Base-by-base conservation (phyloP, 2,888 invertebrate species). In the Pantelozetes paolii region DNA sequence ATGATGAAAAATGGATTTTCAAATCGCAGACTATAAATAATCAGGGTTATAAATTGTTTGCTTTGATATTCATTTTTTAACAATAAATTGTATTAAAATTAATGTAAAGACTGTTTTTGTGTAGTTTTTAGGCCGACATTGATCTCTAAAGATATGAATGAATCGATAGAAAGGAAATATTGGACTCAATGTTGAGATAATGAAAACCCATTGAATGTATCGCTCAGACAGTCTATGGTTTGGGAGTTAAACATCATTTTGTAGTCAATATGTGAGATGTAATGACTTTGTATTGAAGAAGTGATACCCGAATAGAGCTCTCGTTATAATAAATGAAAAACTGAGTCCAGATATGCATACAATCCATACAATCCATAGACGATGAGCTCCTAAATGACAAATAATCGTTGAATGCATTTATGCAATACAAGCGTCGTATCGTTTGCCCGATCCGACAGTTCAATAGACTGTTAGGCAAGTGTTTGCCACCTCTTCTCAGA, bases 271-370 rank as follows among this genome's bases (percentile, higher is more conserved):
- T 67, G 67, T 67, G 67, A 40, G 67, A 18, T 67, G 67, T 40
- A 40, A 67, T 67, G 67, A 67, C 67, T 42, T 67, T 67, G 20
- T 40, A 23, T 67, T 9, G 11, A 11, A 40, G 40, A 67, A 67
- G 67, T n/a, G 26, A 67, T 67, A 67, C 40, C 40, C 20, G 23
- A 67, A 40, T 64, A 23, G 15, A 67, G 59, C 11, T 6, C 67
- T 67, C 67, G 67, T 67, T 67, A 67, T 67, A 67, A 67, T 67
- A 67, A 67, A 67, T 67, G 67, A 67, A 67, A 64, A 67, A 67
- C 40, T 67, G 18, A 42, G 67, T 42, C 36, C 67, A 67, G 67
- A 67, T 67, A 67, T 67, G 32, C 59, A 62, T 62, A 42, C 20
- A 42, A 67, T 42, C 59, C 59, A 62, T 62, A 42, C 20, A 42